phyloP scores from a whole-genome alignment of 2,113 vertebrate species.

The Parus major region DNA sequence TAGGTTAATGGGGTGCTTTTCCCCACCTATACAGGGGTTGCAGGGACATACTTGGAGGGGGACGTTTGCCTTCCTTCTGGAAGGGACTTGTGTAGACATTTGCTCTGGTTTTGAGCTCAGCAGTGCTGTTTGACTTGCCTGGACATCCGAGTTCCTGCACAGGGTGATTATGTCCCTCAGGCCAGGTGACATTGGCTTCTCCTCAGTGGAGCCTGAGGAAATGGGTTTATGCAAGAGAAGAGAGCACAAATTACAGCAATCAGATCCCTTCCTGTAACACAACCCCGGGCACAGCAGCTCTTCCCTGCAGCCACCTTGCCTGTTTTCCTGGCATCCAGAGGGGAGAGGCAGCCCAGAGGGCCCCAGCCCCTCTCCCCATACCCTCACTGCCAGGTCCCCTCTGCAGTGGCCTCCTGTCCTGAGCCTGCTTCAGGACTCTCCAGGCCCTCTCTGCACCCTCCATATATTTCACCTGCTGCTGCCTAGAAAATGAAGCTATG shows the following conservation, averaged over 20 bases:
- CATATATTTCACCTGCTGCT: background rate
- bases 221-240: background rate
- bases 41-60: background rate
- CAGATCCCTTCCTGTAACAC: background rate
- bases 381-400: background rate
- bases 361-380: background rate
- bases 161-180: background rate
- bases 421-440: fast-evolving
- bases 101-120: background rate
- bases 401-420: too few species aligned
- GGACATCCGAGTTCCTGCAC: background rate
- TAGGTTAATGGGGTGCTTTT: background rate
- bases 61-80: background rate
- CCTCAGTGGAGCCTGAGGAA: background rate
- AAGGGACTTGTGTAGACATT: background rate
- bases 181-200: background rate
- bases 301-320: fast-evolving
- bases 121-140: background rate
- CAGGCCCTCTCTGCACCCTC: background rate
- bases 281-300: background rate
- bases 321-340: background rate
- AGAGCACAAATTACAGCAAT: background rate
- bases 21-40: background rate
- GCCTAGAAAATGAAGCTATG: background rate
- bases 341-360: background rate